phyloP scores from a whole-genome alignment of 1,140 invertebrate genomes.

The Hylaeus volcanicus region DNA sequence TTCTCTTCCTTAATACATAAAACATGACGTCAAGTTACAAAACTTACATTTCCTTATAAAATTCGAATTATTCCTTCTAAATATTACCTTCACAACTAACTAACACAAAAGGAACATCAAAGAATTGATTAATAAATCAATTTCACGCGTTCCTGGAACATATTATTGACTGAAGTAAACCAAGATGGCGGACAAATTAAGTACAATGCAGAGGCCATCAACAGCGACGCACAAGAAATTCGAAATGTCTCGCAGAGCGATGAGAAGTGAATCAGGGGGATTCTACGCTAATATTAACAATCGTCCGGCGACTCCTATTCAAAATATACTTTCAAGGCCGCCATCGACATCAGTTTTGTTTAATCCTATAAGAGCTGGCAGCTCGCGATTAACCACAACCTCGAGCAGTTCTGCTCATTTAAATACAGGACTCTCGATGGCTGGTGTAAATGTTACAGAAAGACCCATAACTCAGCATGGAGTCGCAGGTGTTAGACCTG shows the following conservation, averaged over 20 bases:
- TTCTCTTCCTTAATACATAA: no score
- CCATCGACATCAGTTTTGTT: slow-evolving; percentile 65
- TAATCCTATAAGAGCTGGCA: slow-evolving; percentile 61
- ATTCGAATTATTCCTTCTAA: no score
- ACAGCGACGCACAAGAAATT: slow-evolving; percentile 67
- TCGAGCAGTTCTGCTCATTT: slow-evolving; percentile 53
- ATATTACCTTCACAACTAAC: no score
- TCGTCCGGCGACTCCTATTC: slow-evolving; percentile 59
- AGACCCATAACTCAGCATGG: slow-evolving; percentile 92
- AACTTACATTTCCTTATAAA: no score
- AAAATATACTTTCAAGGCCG: slow-evolving; percentile 67
- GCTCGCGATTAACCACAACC: slow-evolving; percentile 61
- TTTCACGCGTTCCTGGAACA: no score
- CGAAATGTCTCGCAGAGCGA: slow-evolving; percentile 74
- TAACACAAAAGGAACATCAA: no score
- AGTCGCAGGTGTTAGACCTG: slow-evolving; percentile 87
- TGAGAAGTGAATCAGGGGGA: slow-evolving; percentile 67
- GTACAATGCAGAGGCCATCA: slow-evolving; percentile 47
- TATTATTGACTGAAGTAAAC: no score
- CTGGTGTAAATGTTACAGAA: slow-evolving; percentile 81
- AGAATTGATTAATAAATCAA: no score
- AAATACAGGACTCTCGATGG: slow-evolving; percentile 64
- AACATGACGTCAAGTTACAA: no score
- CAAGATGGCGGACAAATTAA: neutral
- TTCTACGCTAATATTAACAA: slow-evolving; percentile 32